Conservation (phyloP, 1,140 invertebrate species). For the Pachypeltis micranthus region DNA sequence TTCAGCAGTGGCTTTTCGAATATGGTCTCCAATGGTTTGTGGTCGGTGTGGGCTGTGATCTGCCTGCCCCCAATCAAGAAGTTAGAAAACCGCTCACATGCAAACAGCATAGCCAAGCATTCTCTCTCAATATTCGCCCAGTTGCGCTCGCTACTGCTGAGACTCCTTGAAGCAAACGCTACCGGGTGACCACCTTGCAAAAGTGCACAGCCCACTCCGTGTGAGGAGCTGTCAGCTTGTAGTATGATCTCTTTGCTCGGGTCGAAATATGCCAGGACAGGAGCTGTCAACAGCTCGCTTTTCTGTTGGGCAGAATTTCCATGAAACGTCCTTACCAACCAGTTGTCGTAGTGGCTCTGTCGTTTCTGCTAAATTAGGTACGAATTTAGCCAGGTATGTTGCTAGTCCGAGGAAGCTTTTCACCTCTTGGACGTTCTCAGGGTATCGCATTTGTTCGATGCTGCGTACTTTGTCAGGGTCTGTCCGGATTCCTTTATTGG, state of each 20-base stretch:
- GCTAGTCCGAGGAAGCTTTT: constrained; percentile 28
- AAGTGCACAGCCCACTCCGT: constrained; percentile 30
- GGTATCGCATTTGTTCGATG: constrained; percentile 11
- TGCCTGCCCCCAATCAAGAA: constrained; percentile 24
- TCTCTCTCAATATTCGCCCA: constrained; percentile 34
- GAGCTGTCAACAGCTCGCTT: constrained; percentile 10
- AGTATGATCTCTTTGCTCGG: constrained; percentile 17
- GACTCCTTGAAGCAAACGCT: constrained; percentile 31
- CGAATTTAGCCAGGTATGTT: constrained; percentile 27
- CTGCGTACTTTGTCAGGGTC: not conserved
- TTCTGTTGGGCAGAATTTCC: not conserved
- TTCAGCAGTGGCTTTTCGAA: constrained; percentile 30
- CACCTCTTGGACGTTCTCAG: constrained; percentile 26
- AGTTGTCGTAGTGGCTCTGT: constrained; percentile 26
- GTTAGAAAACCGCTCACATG: constrained; percentile 28
- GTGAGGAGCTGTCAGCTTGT: constrained; percentile 15
- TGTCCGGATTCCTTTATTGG: not conserved
- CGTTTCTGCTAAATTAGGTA: constrained; percentile 25
- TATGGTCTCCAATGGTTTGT: constrained; percentile 31
- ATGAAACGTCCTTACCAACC: constrained; percentile 21
- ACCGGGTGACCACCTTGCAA: constrained; percentile 30
- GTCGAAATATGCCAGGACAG: constrained; percentile 26
- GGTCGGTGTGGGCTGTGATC: constrained; percentile 32
- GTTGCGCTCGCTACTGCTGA: constrained; percentile 24
- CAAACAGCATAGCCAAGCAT: constrained; percentile 28